These are phyloP conservation scores for Macrochelys suwanniensis DNA, from an alignment of 2,797 vertebrate genomes.

Conservation along the genomic window DNA sequence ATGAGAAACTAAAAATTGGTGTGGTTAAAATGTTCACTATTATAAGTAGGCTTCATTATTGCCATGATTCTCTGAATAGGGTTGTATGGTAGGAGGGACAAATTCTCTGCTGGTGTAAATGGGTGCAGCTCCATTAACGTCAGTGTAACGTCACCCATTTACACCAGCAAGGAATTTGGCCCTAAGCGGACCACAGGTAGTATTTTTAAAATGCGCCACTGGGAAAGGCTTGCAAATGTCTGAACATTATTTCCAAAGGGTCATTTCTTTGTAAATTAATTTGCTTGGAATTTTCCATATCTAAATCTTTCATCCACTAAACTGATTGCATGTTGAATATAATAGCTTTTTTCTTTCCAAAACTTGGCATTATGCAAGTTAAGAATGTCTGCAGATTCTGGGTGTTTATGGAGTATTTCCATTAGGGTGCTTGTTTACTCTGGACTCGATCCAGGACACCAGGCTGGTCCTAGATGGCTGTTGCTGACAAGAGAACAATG, in stretches of 20 bases:
- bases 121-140: not conserved
- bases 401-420: conserved; percentile 71
- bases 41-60: not conserved
- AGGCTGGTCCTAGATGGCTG: conserved; percentile 67
- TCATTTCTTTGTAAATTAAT: conserved; percentile 57
- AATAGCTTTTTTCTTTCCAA: conserved; percentile 40
- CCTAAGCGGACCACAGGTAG: not conserved
- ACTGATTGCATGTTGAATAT: not conserved
- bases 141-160: not conserved
- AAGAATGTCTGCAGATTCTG: conserved; percentile 69
- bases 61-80: not conserved
- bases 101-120: not conserved
- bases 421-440: conserved; percentile 76
- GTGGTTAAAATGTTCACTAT: not conserved
- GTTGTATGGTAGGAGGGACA: not conserved
- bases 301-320: conserved; percentile 39
- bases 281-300: conserved; percentile 48
- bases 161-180: not conserved
- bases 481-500: conserved; percentile 78
- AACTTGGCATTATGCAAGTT: conserved; percentile 58
- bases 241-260: conserved; percentile 21
- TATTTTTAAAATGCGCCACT: conserved; percentile 36
- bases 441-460: conserved; percentile 75
- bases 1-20: not conserved
- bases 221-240: not conserved